These are phyloP conservation scores for Gallinago media DNA, from an alignment of 2,113 vertebrate genomes.

Conservation along the genomic window DNA sequence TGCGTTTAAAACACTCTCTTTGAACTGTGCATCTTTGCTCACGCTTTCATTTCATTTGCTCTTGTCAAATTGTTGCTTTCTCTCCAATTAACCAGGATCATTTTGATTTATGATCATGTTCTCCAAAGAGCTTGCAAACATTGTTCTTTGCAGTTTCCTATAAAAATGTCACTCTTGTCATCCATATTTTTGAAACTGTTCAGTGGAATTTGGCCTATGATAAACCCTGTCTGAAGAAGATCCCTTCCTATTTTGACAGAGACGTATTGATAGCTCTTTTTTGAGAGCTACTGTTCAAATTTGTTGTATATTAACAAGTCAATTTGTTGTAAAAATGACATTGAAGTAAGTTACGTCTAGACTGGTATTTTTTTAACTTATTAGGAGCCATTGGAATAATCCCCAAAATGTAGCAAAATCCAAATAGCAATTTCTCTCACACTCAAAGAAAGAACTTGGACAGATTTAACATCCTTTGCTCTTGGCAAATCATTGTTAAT, in stretches of 20 bases:
- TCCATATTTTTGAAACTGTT: background rate
- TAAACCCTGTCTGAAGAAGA: background rate
- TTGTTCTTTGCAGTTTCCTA: background rate
- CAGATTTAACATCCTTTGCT: background rate
- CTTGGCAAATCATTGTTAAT: background rate
- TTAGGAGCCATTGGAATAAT: background rate
- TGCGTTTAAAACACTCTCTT: slow-evolving; percentile 15
- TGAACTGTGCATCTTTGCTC: slow-evolving; percentile 11
- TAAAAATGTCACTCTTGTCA: background rate
- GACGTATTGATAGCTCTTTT: background rate
- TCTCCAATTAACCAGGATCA: slow-evolving; percentile 20
- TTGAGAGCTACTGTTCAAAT: background rate
- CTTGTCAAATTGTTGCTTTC: slow-evolving; percentile 7
- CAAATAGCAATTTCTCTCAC: background rate
- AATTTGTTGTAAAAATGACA: background rate
- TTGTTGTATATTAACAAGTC: background rate
- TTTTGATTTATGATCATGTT: slow-evolving; percentile 36
- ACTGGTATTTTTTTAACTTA: background rate
- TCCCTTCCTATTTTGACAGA: background rate
- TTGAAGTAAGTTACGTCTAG: background rate
- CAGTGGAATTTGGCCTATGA: background rate
- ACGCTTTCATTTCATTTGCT: slow-evolving; percentile 30
- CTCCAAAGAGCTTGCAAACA: background rate
- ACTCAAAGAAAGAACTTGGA: background rate
- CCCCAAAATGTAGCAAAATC: background rate